Base-by-base conservation (phyloP, 2,113 vertebrate genomes). In the Speoplatyrhinus poulsoni region DNA sequence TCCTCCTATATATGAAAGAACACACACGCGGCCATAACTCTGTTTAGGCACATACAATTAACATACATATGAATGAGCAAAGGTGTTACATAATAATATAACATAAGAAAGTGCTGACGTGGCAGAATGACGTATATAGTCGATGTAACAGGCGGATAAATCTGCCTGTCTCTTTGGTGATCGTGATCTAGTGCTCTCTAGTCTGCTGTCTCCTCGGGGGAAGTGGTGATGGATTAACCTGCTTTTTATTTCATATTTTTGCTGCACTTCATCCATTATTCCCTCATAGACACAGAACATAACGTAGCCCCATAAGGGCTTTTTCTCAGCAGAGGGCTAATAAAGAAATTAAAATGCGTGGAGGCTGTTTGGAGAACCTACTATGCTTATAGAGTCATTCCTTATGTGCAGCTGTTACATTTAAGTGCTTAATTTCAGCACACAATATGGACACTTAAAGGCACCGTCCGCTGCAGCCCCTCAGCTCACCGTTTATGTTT, bases 1-100 rank as follows among this genome's bases (percentile, higher is more conserved):
- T 95, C 94, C 80, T 93, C 89, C 95, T 98, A 89, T 69, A 91
- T 61, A 56, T 81, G 80, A 90, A 47, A 80, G 2, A 6, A 63
- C 12, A 46, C 5, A 16, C 12, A 53, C 65, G 15, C 17, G 15
- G 17, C 36, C 57, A n/a, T 13, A 48, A 41, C 36, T 41, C 5
- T 8, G 7, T 41, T 41, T 41, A 1, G 6, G 36, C 36, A 41
- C 36, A 41, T 41, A 41, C 36, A 1, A 41, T 5, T 5, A 41
- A 41, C 36, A 41, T 5, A 54, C n/a, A 54, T 54, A 16, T n/a
- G n/a, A 15, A 16, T 54, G n/a, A 5, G n/a, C n/a, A 54, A 54
- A 54, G 26, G 52, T n/a, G 64, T 56, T 32, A 66, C 19, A 57
- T 53, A 62, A 55, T 67, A 57, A 78, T 71, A 52, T 49, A 36